Evolutionary conservation across 1,140 invertebrate genomes (phyloP).

Genomic region (Temnothorax nylanderi): DNA sequence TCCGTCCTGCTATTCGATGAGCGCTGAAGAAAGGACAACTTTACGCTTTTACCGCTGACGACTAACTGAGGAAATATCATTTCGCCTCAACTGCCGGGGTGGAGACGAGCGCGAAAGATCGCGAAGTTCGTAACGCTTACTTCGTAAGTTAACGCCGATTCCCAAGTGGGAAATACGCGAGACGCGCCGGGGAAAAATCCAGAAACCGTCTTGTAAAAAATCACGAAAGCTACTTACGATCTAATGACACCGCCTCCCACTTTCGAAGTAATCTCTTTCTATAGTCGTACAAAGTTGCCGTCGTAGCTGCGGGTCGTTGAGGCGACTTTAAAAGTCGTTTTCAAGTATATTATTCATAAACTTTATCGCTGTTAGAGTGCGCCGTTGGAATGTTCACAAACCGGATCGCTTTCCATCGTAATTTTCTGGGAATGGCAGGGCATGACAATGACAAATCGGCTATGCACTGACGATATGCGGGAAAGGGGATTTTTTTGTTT

Average conservation of each 20-base stretch:
- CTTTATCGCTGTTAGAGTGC: slow-evolving; percentile 40
- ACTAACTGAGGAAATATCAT: slow-evolving; percentile 21
- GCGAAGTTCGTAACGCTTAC: slow-evolving; percentile 24
- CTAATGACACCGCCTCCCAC: slow-evolving; percentile 17
- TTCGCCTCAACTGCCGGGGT: not conserved
- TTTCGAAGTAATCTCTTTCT: slow-evolving; percentile 41
- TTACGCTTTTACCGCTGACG: not conserved
- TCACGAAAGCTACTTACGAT: slow-evolving; percentile 53
- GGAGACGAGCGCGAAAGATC: not conserved
- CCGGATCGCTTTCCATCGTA: slow-evolving; percentile 34
- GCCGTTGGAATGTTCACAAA: slow-evolving; percentile 29
- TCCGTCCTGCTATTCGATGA: not conserved
- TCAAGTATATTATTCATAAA: slow-evolving; percentile 62
- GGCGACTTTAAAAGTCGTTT: slow-evolving; percentile 58
- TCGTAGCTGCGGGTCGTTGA: slow-evolving; percentile 41
- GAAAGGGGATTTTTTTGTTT: slow-evolving; percentile 17
- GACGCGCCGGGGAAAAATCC: not conserved
- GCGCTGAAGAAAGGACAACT: not conserved
- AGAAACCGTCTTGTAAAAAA: slow-evolving; percentile 41
- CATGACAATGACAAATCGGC: slow-evolving; percentile 45
- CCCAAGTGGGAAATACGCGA: not conserved
- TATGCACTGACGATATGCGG: not conserved
- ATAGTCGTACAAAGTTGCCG: slow-evolving; percentile 55
- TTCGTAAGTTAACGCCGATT: slow-evolving; percentile 26
- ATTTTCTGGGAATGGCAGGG: slow-evolving; percentile 39